These are phyloP conservation scores for Episyrphus balteatus DNA, from an alignment of 1,140 invertebrate species.

Conservation along the genomic window DNA sequence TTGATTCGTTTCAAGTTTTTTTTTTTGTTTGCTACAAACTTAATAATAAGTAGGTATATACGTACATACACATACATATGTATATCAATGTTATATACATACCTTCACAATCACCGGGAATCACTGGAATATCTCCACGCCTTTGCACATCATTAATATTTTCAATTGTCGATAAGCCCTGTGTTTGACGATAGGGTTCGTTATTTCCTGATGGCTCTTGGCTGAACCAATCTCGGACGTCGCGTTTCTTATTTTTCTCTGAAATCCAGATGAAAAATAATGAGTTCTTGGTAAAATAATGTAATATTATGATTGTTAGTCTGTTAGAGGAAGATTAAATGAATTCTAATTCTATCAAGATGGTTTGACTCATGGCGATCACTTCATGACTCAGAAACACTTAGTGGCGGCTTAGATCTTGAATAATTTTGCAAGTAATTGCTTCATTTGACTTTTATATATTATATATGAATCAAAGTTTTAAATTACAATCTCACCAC, in stretches of 20 bases:
- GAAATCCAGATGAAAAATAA: constrained; percentile 1
- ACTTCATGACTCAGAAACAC: not conserved
- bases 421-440: too few relatives aligned
- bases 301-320: too few relatives aligned
- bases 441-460: too few relatives aligned
- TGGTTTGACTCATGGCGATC: not conserved
- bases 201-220: constrained; percentile 16
- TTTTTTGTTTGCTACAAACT: too few relatives aligned
- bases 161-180: constrained; percentile 19
- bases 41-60: too few relatives aligned
- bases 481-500: too few relatives aligned
- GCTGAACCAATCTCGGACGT: constrained; percentile 33
- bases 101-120: constrained; percentile 55
- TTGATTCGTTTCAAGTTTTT: too few relatives aligned
- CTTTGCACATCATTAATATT: constrained; percentile 33
- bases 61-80: too few relatives aligned
- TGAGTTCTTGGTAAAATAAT: not conserved
- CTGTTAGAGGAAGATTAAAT: too few relatives aligned
- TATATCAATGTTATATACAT: constrained; percentile 15
- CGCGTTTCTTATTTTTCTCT: constrained; percentile 37
- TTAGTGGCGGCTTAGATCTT: too few relatives aligned
- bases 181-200: constrained; percentile 1
- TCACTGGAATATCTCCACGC: constrained; percentile 64
- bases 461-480: too few relatives aligned
- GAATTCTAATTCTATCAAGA: not conserved